A percentile compares a stretch with the other conserved stretches of the same genome.
Conservation (phyloP, 35 echinoderm and acorn worm species). For the Patiria miniata region DNA sequence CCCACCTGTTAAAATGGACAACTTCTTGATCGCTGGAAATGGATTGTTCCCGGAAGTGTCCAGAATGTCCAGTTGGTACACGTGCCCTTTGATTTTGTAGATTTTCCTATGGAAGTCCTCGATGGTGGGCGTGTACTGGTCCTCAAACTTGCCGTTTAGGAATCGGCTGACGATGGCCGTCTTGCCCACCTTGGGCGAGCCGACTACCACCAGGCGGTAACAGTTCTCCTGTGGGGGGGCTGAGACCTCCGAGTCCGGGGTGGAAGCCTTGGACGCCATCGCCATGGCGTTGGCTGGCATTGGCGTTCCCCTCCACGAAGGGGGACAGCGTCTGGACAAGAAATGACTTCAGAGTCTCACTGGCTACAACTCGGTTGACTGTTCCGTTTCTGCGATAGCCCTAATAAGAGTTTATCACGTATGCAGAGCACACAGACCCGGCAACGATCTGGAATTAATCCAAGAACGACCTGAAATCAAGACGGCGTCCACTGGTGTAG, state of each 20-base stretch:
- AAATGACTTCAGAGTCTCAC: too few species aligned
- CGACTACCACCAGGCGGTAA: constrained; percentile 87
- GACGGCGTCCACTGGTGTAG: too few species aligned
- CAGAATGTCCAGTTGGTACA: constrained; percentile 90
- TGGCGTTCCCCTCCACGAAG: background rate
- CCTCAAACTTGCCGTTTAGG: constrained; percentile 85
- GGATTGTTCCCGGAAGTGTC: constrained; percentile 96
- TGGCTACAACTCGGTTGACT: too few species aligned
- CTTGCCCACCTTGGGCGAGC: constrained; percentile 88
- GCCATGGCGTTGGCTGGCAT: constrained; percentile 14
- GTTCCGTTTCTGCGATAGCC: too few species aligned
- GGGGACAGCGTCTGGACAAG: too few species aligned
- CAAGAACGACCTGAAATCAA: too few species aligned
- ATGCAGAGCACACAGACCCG: too few species aligned
- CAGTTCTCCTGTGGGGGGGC: constrained; percentile 84
- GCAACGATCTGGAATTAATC: too few species aligned
- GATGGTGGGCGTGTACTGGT: constrained; percentile 94
- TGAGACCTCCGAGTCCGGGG: constrained; percentile 83
- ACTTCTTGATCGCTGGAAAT: constrained; percentile 92
- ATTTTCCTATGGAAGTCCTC: constrained; percentile 95
- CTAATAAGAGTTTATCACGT: too few species aligned
- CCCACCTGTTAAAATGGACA: constrained; percentile 91
- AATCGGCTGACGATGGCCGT: constrained; percentile 92
- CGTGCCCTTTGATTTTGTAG: constrained; percentile 93
- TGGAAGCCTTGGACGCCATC: constrained; percentile 69